phyloP scores from a whole-genome alignment of 2,113 vertebrate genomes.

The Ciconia stormi region DNA sequence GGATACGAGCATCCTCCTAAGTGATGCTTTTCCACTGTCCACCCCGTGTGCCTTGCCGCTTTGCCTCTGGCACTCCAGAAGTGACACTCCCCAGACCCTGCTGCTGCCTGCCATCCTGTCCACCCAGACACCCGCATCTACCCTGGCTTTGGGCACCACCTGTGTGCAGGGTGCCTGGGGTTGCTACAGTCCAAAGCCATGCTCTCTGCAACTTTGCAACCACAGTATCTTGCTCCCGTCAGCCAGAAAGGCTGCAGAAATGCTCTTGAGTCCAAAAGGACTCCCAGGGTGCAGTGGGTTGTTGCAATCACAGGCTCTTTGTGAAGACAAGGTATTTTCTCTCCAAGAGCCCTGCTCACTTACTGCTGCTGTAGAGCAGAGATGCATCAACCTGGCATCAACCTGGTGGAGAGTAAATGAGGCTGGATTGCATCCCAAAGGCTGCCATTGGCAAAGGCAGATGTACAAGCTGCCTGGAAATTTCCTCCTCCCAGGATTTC shows the following conservation, averaged over 20 bases:
- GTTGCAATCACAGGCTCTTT: not conserved
- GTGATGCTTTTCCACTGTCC: not conserved
- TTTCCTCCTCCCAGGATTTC: not conserved
- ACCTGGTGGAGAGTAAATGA: not conserved
- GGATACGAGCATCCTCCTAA: not conserved
- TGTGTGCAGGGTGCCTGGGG: not conserved
- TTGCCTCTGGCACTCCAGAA: not conserved
- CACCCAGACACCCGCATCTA: fast-evolving
- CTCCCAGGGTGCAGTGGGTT: not conserved
- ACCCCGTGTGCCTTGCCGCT: not conserved
- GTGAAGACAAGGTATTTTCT: not conserved
- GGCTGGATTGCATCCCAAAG: not conserved
- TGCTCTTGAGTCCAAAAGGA: not conserved
- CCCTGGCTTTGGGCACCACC: not conserved
- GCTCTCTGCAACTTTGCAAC: not conserved
- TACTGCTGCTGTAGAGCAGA: not conserved
- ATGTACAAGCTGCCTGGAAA: not conserved
- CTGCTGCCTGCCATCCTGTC: not conserved
- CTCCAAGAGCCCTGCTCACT: not conserved
- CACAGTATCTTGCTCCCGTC: not conserved
- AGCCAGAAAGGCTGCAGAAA: not conserved
- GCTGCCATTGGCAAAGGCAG: not conserved
- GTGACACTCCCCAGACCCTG: not conserved
- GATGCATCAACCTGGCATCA: not conserved
- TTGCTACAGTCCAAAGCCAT: not conserved